A percentile compares a stretch with the other conserved stretches of the same genome.
These are phyloP conservation scores for Glaucomys volans DNA, from an alignment of 2,113 vertebrate genomes.

Conservation along the genomic window DNA sequence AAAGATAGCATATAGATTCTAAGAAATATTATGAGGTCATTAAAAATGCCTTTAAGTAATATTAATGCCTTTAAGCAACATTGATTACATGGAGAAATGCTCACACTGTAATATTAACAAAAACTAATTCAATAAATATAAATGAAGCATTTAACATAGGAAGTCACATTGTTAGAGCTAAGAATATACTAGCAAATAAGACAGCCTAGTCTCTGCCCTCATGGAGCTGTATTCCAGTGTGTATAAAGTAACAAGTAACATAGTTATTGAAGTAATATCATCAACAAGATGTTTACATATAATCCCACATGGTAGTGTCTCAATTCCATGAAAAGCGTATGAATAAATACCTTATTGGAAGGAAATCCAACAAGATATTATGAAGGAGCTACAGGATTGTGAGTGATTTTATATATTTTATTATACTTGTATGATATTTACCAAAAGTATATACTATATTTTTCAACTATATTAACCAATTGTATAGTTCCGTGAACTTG, in stretches of 20 bases:
- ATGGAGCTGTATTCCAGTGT: background rate
- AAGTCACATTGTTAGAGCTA: background rate
- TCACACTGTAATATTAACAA: background rate
- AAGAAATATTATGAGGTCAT: background rate
- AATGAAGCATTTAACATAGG: background rate
- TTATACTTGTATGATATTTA: background rate
- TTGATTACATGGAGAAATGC: background rate
- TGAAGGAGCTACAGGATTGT: background rate
- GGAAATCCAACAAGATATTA: background rate
- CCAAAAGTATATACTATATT: background rate
- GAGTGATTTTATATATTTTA: background rate
- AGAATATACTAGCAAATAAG: background rate
- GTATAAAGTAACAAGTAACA: background rate
- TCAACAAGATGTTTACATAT: background rate
- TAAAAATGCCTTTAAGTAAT: slow-evolving; percentile 43
- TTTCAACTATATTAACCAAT: background rate
- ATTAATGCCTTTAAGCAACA: slow-evolving; percentile 29
- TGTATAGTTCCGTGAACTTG: background rate
- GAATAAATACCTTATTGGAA: background rate
- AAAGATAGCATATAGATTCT: background rate
- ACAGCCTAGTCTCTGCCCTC: background rate
- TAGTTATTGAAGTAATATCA: background rate
- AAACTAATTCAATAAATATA: background rate
- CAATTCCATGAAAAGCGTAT: background rate
- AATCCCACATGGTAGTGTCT: background rate